Conservation (phyloP, 2,797 vertebrate species). For the Rousettus madagascariensis region DNA sequence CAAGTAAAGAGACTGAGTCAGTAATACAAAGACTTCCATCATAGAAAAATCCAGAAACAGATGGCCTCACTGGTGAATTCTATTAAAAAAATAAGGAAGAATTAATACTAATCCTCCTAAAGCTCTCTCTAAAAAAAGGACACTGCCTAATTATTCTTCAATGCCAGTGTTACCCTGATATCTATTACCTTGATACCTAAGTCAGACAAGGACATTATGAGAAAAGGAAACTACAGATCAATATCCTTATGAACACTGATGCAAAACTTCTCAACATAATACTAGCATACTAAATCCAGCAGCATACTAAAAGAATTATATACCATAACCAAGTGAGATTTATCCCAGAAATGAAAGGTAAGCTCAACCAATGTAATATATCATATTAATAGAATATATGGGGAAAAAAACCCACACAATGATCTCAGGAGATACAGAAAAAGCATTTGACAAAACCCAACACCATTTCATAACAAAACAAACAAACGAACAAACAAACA, state of each 20-base stretch:
- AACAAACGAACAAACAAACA: neutral
- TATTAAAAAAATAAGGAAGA: neutral
- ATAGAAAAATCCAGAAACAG: neutral
- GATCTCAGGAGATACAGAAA: neutral
- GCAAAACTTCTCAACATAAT: neutral
- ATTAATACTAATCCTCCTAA: neutral
- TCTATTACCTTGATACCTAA: neutral
- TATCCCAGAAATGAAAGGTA: neutral
- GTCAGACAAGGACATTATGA: neutral
- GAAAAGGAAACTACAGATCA: neutral
- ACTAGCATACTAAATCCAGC: neutral
- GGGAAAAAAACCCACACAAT: neutral
- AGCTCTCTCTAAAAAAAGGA: neutral
- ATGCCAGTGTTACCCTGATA: neutral
- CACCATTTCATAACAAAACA: neutral
- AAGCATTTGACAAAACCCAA: neutral
- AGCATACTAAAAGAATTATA: neutral
- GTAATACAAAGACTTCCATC: neutral
- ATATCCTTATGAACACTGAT: neutral
- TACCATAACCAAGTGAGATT: neutral
- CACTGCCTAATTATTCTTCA: neutral
- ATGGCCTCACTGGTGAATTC: neutral
- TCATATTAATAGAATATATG: neutral
- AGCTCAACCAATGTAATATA: neutral
- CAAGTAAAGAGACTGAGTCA: neutral